Percentiles rank a stretch among this genome's conserved stretches.
Evolutionary conservation across 2,113 vertebrate genomes (phyloP).

Genomic region (Lontra canadensis): DNA sequence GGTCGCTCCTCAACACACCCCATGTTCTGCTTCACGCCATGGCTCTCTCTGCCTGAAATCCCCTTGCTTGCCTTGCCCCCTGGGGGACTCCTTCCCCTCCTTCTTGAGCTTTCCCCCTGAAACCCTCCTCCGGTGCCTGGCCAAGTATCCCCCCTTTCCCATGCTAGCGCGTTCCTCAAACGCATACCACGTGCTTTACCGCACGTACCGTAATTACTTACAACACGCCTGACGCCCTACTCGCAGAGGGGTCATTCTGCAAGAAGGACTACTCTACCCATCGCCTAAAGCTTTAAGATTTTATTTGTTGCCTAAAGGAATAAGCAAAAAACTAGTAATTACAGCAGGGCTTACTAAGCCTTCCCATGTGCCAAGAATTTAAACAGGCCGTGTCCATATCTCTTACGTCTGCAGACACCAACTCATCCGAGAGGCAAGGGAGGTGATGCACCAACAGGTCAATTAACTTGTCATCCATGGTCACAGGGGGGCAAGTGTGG

Average conservation of each 20-base stretch:
- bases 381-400: background rate
- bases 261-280: background rate
- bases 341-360: background rate
- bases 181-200: background rate
- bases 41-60: background rate
- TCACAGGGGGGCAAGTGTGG: background rate
- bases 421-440: background rate
- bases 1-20: background rate
- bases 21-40: fast-evolving
- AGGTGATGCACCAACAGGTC: background rate
- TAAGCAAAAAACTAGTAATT: background rate
- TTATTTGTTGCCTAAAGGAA: background rate
- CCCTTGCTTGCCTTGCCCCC: background rate
- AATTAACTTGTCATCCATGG: background rate
- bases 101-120: background rate
- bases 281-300: background rate
- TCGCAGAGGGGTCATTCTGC: background rate
- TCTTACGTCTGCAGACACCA: background rate
- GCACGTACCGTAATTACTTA: background rate
- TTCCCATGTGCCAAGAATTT: background rate
- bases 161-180: background rate
- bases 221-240: background rate
- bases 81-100: background rate
- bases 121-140: background rate
- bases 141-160: background rate